Base-by-base conservation (phyloP, 1,140 invertebrate species). In the Chrysopa pallens region DNA sequence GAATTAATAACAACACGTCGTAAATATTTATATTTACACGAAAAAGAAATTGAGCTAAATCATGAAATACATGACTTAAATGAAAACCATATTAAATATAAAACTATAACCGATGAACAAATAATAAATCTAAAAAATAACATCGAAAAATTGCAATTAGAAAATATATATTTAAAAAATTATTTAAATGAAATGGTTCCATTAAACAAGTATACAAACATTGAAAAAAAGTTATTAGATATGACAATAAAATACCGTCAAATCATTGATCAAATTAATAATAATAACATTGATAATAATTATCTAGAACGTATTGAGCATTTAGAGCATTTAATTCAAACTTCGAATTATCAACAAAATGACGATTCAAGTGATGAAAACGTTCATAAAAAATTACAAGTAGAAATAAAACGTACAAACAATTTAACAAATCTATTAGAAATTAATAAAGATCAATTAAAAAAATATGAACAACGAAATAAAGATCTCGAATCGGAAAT, bases 401-500 rank as follows among this genome's bases (percentile, higher is more conserved):
- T 53, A 0, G 62, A 67, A 44, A 55, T 50, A 27, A 62, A 66
- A 48, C 51, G 62, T 15, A 62, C 61, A 3, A 52, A 60, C 48
- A 59, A 63, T 42, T 55, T 49, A 13, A 58, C 53, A 31, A 63
- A 58, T 42, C 47, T 67, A 33, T 57, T 61, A 12, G 59, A 62
- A 43, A 55, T 64, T 23, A 55, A 61, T n/a, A 62, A 62, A 50
- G 57, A 55, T 13, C 60, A 66, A 43, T 42, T 64, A n/a, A 42
- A 53, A 6, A 63, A 64, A 45, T 57, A 50, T 6, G 60, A 67
- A 43, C 54, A 55, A 13, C 53, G 54, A 8, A 49, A 57, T 11
- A 44, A 53, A 37, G 54, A 61, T 43, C 46, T 56, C 27, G 48
- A 50, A 1, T 55, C 50, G 29, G 55, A 57, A 8, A 63, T 61